Evolutionary conservation across 2,888 invertebrate species (phyloP), one percentile per base, ranked within the genome.

Genomic region (Yponomeuta cagnagella): DNA sequence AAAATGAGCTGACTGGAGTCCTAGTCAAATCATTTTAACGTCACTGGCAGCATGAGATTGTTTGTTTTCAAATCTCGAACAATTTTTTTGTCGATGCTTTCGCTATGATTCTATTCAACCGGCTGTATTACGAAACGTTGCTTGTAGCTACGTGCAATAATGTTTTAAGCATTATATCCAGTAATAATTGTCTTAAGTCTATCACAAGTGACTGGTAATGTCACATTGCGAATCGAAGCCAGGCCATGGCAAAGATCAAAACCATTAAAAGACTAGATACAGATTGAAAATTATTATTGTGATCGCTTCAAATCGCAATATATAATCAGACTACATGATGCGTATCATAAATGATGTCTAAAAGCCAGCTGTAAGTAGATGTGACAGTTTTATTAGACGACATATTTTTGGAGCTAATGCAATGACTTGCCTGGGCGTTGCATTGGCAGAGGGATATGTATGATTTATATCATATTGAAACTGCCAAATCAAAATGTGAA

Each of bases 161-260:
- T 58, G 52, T 58, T 4, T 58, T 12, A 58, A 58, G 52, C 8
- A 58, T 58, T 58, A 43, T 58, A 58, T 15, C 52, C 12, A 1
- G 65, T 65, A 65, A 43, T 43, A 43, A 65, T 65, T 65, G 33
- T 31, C 65, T 65, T 65, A 65, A 33, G 65, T 80, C 79, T 75
- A 78, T 79, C 74, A 74, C 76, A 74, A 76, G 78, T 83, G 84
- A 83, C 83, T 43, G 43, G 78, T 74, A 77, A 58, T 71, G 76
- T 77, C 77, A 58, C 52, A 77, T 78, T 75, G 77, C 77, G 72
- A 73, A 71, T 71, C 71, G 71, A 70, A 31, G 68, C 74, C 71
- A 78, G 78, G 69, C 30, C 65, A 63, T 80, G 83, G 81, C 82
- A 82, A 78, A 83, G 84, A 84, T 85, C 85, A 83, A 71, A 74